phyloP scores from a whole-genome alignment of 2,113 vertebrate species.

The Rhizomys pruinosus region DNA sequence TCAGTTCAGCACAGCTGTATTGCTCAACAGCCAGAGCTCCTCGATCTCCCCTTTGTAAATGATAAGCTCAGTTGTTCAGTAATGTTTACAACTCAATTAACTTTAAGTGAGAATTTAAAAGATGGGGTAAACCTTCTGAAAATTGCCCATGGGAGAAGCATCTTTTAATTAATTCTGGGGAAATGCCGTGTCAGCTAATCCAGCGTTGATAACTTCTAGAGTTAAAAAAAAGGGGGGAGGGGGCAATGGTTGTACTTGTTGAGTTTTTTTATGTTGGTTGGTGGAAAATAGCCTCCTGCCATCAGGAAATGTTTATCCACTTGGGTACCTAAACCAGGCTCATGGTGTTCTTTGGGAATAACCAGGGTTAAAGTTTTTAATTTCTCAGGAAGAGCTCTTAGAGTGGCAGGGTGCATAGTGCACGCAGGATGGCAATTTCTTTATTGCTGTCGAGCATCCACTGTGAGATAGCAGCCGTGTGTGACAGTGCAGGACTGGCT shows the following conservation, averaged over 20 bases:
- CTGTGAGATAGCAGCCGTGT: neutral
- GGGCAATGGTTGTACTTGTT: neutral
- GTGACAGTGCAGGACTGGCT: neutral
- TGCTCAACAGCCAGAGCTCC: conserved; percentile 48
- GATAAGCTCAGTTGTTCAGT: conserved; percentile 48
- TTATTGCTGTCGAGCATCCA: conserved; percentile 21
- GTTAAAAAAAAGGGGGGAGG: conserved; percentile 30
- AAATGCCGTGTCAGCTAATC: conserved; percentile 3
- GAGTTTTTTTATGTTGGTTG: conserved; percentile 48
- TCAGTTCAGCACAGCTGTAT: neutral
- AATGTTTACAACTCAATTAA: conserved; percentile 69
- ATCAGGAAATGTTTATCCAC: conserved; percentile 39
- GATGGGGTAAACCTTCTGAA: neutral
- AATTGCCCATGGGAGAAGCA: conserved; percentile 5
- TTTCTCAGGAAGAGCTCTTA: conserved; percentile 75
- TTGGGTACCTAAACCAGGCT: neutral
- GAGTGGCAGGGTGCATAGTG: neutral
- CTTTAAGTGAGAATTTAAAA: conserved; percentile 10
- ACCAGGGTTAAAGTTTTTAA: conserved; percentile 55
- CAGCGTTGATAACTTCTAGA: neutral
- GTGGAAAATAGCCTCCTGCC: conserved; percentile 33
- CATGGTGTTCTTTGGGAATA: conserved; percentile 63
- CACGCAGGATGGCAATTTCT: conserved; percentile 5
- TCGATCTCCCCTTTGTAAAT: conserved; percentile 37
- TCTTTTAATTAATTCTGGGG: conserved; percentile 42